Percentiles rank a stretch among this genome's conserved stretches.
phyloP scores from a whole-genome alignment of 1,140 invertebrate species.

The Cheumatopsyche charites region DNA sequence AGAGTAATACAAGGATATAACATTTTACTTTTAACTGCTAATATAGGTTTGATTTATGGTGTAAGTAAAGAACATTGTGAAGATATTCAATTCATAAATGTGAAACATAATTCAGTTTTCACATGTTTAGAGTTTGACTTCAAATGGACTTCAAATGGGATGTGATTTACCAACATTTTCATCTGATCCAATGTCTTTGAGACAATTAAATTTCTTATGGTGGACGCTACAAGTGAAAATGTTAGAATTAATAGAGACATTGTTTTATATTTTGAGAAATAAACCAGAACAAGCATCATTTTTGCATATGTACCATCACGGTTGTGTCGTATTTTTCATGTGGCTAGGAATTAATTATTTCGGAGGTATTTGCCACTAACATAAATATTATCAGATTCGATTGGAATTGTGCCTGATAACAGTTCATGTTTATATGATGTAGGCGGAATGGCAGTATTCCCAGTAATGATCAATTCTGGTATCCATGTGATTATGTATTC shows the following conservation, averaged over 20 bases:
- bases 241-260: slow-evolving; percentile 55
- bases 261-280: slow-evolving; percentile 74
- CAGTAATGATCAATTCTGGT: slow-evolving; percentile 48
- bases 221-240: slow-evolving; percentile 56
- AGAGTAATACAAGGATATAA: slow-evolving; percentile 58
- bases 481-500: slow-evolving; percentile 54
- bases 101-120: too few species aligned
- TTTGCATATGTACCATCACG: slow-evolving; percentile 77
- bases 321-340: slow-evolving; percentile 67
- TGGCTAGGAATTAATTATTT: slow-evolving; percentile 74
- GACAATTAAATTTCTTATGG: slow-evolving; percentile 64
- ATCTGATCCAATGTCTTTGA: slow-evolving; percentile 64
- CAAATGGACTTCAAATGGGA: slow-evolving; percentile 65
- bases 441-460: slow-evolving; percentile 50
- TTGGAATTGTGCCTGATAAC: background rate
- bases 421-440: background rate
- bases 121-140: too few species aligned
- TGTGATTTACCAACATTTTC: slow-evolving; percentile 78
- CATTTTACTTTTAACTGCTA: slow-evolving; percentile 55
- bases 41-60: slow-evolving; percentile 55
- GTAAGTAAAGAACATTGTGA: too few species aligned
- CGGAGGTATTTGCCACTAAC: slow-evolving; percentile 66
- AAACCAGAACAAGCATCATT: slow-evolving; percentile 74
- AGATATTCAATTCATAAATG: too few species aligned
- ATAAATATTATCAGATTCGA: background rate